Percentiles rank a stretch among this genome's conserved stretches.
Conservation (phyloP, 1,140 invertebrate genomes). For the Drosophila neocordata region DNA sequence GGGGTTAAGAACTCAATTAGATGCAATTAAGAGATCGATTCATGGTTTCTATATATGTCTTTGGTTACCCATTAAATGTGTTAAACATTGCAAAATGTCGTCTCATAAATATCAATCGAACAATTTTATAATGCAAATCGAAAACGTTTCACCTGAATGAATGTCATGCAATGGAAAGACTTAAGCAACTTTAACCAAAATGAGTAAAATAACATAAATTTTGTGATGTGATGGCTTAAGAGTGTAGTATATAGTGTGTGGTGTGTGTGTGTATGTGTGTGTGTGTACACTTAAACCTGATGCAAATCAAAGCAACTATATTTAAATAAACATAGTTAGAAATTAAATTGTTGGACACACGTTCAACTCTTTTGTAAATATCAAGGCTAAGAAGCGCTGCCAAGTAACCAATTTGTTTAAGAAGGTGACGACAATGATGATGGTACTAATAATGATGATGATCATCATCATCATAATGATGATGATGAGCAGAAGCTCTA, state of each 20-base stretch:
- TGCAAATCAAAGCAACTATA: constrained; percentile 19
- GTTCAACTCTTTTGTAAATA: constrained; percentile 21
- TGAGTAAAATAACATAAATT: constrained; percentile 18
- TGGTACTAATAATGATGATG: not conserved
- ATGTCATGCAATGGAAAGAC: constrained; percentile 15
- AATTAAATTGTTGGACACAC: constrained; percentile 18
- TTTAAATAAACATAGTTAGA: constrained; percentile 14
- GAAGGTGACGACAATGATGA: constrained; percentile 16
- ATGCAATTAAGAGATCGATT: constrained; percentile 12
- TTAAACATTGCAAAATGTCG: constrained; percentile 21
- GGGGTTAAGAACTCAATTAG: constrained; percentile 10
- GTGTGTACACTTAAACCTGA: constrained; percentile 13
- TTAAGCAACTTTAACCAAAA: constrained; percentile 3
- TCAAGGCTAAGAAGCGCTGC: constrained; percentile 16
- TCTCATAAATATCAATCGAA: constrained; percentile 14
- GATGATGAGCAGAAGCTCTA: constrained; percentile 13
- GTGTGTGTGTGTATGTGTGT: constrained; percentile 1
- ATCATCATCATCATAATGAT: not conserved
- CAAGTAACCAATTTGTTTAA: constrained; percentile 20
- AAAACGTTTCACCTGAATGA: constrained; percentile 8
- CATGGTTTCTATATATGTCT: constrained; percentile 2
- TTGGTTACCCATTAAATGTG: constrained; percentile 7
- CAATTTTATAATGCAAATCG: constrained; percentile 10
- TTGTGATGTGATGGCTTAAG: constrained; percentile 16
- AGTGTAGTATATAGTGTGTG: no score